Evolutionary conservation across 2,113 vertebrate species (phyloP).

Genomic region (Nothoprocta pentlandii): DNA sequence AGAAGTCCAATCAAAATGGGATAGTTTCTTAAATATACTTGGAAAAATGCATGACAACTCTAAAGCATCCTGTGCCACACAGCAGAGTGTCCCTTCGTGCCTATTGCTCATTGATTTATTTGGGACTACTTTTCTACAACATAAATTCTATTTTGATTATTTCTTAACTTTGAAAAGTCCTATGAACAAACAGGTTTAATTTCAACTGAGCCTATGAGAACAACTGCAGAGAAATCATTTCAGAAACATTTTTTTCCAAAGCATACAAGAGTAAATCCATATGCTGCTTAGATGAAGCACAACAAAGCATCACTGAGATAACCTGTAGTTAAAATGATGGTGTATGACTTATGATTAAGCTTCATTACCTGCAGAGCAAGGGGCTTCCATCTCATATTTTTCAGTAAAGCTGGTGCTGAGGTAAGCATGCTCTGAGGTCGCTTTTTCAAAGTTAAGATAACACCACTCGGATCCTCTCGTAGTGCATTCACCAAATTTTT

Average conservation of each 20-base stretch:
- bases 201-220: constrained; percentile 69
- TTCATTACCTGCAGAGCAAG: constrained; percentile 98
- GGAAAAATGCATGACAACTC: neutral
- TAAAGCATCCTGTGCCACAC: neutral
- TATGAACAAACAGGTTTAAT: constrained; percentile 50
- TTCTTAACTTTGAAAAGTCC: constrained; percentile 57
- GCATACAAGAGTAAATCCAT: constrained; percentile 80
- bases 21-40: neutral
- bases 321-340: constrained; percentile 86
- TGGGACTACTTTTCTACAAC: constrained; percentile 26
- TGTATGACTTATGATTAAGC: constrained; percentile 89
- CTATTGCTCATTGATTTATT: neutral
- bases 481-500: constrained; percentile 99
- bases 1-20: neutral
- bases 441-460: constrained; percentile 99
- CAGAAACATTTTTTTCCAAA: constrained; percentile 80
- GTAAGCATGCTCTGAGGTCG: constrained; percentile 99
- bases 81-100: neutral
- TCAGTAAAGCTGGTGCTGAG: constrained; percentile 98
- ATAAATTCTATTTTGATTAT: constrained; percentile 35
- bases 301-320: constrained; percentile 85
- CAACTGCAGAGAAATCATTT: constrained; percentile 76
- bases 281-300: constrained; percentile 85
- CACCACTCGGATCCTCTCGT: constrained; percentile 97
- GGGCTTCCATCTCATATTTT: constrained; percentile 99